Percentiles rank a stretch among this genome's conserved stretches.
Conservation (phyloP, 1,140 invertebrate species). For the Zaprionus gabonicus region DNA sequence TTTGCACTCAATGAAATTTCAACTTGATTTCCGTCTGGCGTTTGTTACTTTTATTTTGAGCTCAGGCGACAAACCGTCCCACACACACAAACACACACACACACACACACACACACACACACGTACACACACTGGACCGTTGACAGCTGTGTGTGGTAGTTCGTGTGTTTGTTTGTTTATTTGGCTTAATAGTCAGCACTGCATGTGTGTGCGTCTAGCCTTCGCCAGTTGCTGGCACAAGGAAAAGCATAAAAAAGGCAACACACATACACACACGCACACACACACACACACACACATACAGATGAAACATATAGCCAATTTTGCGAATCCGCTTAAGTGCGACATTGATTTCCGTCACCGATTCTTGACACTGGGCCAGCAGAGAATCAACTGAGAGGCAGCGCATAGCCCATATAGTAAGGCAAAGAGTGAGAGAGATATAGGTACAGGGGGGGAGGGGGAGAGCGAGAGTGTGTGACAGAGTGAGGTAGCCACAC, state of each 20-base stretch:
- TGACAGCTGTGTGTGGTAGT: conserved; percentile 28
- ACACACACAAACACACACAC: conserved; percentile 19
- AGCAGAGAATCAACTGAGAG: conserved; percentile 19
- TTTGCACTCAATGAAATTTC: conserved; percentile 80
- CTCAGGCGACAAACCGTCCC: conserved; percentile 39
- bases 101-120: conserved; percentile 19
- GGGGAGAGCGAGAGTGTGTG: conserved; percentile 1
- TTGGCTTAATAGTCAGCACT: conserved; percentile 73
- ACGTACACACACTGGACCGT: neutral
- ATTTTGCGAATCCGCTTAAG: conserved; percentile 81
- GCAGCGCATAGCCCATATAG: neutral
- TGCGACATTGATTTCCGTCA: conserved; percentile 81
- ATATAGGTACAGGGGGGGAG: neutral
- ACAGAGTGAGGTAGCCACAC: neutral
- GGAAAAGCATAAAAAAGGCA: conserved; percentile 24
- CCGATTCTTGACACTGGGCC: conserved; percentile 70
- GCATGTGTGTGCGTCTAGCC: conserved; percentile 44
- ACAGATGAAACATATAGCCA: conserved; percentile 74
- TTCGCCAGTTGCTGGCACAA: conserved; percentile 29
- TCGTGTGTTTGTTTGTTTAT: conserved; percentile 66
- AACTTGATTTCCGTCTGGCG: conserved; percentile 78
- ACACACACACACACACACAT: neutral
- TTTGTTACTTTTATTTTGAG: conserved; percentile 79
- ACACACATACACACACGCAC: conserved; percentile 11
- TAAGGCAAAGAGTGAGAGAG: neutral